These are phyloP conservation scores for Allacma fusca DNA, from an alignment of 2,888 invertebrate genomes.

Conservation along the genomic window DNA sequence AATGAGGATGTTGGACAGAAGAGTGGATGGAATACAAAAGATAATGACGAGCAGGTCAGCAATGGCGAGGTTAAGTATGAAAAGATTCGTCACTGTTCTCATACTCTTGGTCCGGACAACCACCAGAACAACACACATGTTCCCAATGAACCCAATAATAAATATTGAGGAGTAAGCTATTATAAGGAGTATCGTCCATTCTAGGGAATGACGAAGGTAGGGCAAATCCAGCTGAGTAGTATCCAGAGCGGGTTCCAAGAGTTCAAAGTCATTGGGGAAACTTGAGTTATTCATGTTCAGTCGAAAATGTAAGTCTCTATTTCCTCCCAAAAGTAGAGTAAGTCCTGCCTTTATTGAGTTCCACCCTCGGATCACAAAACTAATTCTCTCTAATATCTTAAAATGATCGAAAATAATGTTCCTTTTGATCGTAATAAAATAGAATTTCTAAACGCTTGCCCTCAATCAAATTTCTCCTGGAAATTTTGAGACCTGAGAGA, in stretches of 20 bases:
- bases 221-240: neutral
- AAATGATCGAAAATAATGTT: too few relatives aligned
- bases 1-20: constrained; percentile 65
- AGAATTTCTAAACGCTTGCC: too few relatives aligned
- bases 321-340: too few relatives aligned
- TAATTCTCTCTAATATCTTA: too few relatives aligned
- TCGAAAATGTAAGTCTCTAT: too few relatives aligned
- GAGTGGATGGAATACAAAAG: constrained; percentile 66
- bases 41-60: constrained; percentile 65
- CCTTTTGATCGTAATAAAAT: too few relatives aligned
- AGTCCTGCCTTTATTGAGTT: too few relatives aligned
- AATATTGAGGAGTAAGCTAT: constrained; percentile 63
- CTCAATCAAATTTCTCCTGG: too few relatives aligned
- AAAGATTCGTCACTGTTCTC: constrained; percentile 65
- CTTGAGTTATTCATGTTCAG: constrained; percentile 34
- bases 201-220: constrained; percentile 61
- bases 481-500: too few relatives aligned
- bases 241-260: neutral
- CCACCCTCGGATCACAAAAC: too few relatives aligned
- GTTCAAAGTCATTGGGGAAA: neutral
- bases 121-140: constrained; percentile 62
- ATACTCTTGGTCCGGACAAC: constrained; percentile 61
- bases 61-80: constrained; percentile 64
- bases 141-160: constrained; percentile 63
- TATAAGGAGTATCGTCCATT: constrained; percentile 62